phyloP scores from a whole-genome alignment of 2,797 vertebrate species.

The Microhierax caerulescens region DNA sequence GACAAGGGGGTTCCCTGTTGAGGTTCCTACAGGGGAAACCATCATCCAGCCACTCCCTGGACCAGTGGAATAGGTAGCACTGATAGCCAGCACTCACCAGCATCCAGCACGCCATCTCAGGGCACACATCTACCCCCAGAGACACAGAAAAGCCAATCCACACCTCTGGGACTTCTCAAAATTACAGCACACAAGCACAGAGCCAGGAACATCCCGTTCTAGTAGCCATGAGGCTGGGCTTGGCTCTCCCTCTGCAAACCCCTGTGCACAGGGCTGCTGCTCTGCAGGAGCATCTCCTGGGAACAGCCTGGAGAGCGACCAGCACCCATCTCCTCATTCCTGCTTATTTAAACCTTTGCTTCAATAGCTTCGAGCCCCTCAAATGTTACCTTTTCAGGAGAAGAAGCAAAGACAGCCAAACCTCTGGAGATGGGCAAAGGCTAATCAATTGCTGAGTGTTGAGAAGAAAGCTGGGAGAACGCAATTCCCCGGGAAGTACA shows the following conservation, averaged over 20 bases:
- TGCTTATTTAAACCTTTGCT: background rate
- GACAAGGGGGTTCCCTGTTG: background rate
- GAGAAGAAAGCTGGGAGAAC: background rate
- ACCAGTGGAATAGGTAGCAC: background rate
- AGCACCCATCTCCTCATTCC: background rate
- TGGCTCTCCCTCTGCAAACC: background rate
- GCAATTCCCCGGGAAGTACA: background rate
- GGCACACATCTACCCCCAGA: background rate
- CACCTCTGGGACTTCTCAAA: fast-evolving
- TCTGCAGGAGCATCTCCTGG: background rate
- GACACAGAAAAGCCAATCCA: fast-evolving
- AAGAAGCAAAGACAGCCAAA: background rate
- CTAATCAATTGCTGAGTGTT: background rate
- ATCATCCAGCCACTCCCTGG: background rate
- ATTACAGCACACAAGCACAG: background rate
- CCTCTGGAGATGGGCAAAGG: fast-evolving
- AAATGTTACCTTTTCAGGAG: background rate
- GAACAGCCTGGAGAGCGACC: background rate
- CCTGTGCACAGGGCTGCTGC: background rate
- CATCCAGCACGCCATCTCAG: background rate
- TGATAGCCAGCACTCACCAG: background rate
- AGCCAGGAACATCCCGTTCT: background rate
- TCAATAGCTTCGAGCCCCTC: fast-evolving
- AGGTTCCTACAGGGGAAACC: background rate
- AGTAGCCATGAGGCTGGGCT: fast-evolving